Conservation (phyloP, 92 coral and sea anemone species). For the Zoanthus sansibaricus region DNA sequence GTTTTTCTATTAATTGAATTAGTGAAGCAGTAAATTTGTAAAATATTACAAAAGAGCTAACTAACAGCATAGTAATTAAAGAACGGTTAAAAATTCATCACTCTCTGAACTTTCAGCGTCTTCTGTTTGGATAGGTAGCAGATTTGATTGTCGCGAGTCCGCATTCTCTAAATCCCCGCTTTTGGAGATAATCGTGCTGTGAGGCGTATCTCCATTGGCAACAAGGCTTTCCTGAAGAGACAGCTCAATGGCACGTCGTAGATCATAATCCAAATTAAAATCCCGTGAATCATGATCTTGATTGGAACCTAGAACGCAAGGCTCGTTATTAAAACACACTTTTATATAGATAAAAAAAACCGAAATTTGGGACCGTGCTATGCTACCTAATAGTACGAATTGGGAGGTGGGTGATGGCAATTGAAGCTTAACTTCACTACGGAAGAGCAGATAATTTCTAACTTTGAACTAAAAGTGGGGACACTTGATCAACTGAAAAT, state of each 20-base stretch:
- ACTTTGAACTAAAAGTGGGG: too few species aligned
- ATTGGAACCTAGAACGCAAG: neutral
- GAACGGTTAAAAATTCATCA: slow-evolving; percentile 35
- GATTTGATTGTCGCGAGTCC: slow-evolving; percentile 12
- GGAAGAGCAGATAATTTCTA: too few species aligned
- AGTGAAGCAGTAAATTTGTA: neutral
- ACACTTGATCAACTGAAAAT: too few species aligned
- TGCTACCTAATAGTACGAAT: too few species aligned
- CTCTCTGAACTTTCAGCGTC: slow-evolving; percentile 34
- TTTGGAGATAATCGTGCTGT: slow-evolving; percentile 15
- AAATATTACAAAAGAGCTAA: neutral
- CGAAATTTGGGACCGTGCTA: too few species aligned
- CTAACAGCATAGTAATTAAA: neutral
- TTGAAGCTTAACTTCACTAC: too few species aligned
- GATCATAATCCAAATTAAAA: slow-evolving; percentile 61
- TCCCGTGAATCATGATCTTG: slow-evolving; percentile 8
- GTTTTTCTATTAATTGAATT: neutral
- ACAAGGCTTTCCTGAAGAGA: slow-evolving; percentile 64
- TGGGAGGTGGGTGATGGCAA: too few species aligned
- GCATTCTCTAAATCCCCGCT: slow-evolving; percentile 21
- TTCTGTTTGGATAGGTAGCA: neutral
- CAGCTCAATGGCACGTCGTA: slow-evolving; percentile 82
- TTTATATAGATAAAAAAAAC: too few species aligned
- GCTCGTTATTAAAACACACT: neutral
- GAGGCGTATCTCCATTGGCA: slow-evolving; percentile 29